These are phyloP conservation scores for Cyprinus carpio DNA, from an alignment of 2,113 vertebrate species.

Conservation along the genomic window DNA sequence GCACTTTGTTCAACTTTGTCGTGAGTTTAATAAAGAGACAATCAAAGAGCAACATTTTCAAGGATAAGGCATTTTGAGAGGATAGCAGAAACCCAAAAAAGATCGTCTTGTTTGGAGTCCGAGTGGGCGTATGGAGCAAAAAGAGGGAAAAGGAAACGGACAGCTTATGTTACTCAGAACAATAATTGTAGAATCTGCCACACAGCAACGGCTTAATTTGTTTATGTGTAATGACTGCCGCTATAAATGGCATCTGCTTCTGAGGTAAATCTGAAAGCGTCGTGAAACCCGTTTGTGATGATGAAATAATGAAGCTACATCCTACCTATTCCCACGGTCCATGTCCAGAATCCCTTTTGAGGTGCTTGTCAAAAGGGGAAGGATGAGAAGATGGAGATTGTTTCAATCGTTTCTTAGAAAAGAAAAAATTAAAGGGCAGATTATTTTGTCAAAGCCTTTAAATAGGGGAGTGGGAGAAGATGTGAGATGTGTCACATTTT, in stretches of 20 bases:
- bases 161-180: conserved; percentile 38
- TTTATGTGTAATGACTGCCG: conserved; percentile 4
- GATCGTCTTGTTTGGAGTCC: conserved; percentile 46
- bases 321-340: background rate
- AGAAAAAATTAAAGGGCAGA: background rate
- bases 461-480: background rate
- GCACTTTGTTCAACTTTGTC: conserved; percentile 25
- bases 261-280: conserved; percentile 26
- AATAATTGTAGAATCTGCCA: background rate
- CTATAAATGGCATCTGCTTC: conserved; percentile 5
- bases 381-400: background rate
- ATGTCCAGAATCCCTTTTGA: background rate
- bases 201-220: conserved; percentile 21
- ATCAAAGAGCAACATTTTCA: background rate
- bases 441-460: conserved; percentile 4
- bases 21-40: background rate
- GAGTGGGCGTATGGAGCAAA: conserved; percentile 51
- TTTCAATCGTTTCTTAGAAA: background rate
- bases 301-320: conserved; percentile 35
- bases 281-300: background rate
- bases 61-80: conserved; percentile 17
- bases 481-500: background rate
- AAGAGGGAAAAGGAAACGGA: conserved; percentile 45
- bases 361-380: background rate
- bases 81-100: conserved; percentile 39